A percentile compares a stretch with the other conserved stretches of the same genome.
Evolutionary conservation across 2,888 invertebrate species (phyloP).

Genomic region (Perizoma affinitatum): DNA sequence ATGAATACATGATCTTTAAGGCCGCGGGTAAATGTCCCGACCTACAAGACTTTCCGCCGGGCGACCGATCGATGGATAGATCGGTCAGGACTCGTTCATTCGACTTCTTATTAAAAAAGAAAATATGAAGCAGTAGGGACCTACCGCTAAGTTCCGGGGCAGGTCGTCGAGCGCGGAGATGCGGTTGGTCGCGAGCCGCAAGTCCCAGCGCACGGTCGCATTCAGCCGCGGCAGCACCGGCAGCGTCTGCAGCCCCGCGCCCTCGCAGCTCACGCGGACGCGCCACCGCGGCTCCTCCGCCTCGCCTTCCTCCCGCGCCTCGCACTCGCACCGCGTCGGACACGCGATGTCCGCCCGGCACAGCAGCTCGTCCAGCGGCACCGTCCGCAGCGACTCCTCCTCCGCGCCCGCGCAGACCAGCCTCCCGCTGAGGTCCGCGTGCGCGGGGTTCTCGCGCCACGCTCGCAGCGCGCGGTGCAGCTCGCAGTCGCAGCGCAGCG

Average conservation of each 20-base stretch:
- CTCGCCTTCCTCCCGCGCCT: slow-evolving; percentile 28
- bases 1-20: no score
- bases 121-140: background rate
- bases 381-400: background rate
- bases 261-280: slow-evolving; percentile 28
- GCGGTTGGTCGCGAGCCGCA: slow-evolving; percentile 35
- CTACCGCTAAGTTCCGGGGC: slow-evolving; percentile 20
- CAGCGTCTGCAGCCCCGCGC: slow-evolving; percentile 18
- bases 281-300: slow-evolving; percentile 17
- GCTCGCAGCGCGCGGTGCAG: slow-evolving; percentile 29
- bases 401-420: slow-evolving; percentile 4
- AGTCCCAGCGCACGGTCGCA: slow-evolving; percentile 23
- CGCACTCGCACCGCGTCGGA: slow-evolving; percentile 23
- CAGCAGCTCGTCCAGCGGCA: slow-evolving; percentile 32
- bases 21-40: no score
- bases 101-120: no score
- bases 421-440: slow-evolving; percentile 1
- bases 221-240: slow-evolving; percentile 1
- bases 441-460: background rate
- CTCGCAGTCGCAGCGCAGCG: slow-evolving; percentile 36
- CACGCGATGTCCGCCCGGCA: slow-evolving; percentile 13
- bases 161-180: slow-evolving; percentile 33
- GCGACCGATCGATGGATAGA: no score
- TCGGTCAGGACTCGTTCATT: no score
- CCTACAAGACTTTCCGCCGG: no score